These are phyloP conservation scores for Trichopoda pennipes DNA, from an alignment of 2,888 invertebrate genomes.

Conservation along the genomic window DNA sequence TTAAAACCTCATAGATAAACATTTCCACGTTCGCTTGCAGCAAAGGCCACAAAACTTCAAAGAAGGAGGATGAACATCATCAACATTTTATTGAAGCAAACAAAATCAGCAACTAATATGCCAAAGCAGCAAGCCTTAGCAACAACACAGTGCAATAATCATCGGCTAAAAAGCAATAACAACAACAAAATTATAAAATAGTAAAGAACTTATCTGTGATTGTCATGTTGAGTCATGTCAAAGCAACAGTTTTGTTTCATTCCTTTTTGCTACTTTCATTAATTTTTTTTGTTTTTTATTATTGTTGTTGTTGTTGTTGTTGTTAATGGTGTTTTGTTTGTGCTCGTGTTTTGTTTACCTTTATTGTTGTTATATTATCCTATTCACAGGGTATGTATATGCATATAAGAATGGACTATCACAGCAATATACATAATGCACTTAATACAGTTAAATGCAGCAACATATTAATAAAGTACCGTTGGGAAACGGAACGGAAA, in stretches of 20 bases:
- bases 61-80: constrained; percentile 56
- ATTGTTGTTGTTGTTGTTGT: constrained; percentile 13
- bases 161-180: constrained; percentile 46
- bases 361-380: constrained; percentile 45
- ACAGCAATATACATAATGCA: background rate
- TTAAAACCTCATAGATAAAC: constrained; percentile 60
- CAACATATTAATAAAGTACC: too few species aligned
- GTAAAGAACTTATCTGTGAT: constrained; percentile 64
- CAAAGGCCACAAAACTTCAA: constrained; percentile 27
- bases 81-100: constrained; percentile 38
- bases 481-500: too few species aligned
- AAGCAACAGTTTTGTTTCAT: constrained; percentile 62
- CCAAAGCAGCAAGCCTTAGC: constrained; percentile 42
- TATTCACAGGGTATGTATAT: background rate
- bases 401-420: background rate
- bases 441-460: too few species aligned
- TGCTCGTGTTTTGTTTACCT: constrained; percentile 28
- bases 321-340: background rate
- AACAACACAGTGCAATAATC: constrained; percentile 34
- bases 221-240: constrained; percentile 68
- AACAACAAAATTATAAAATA: constrained; percentile 41
- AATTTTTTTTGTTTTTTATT: background rate
- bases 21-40: constrained; percentile 63
- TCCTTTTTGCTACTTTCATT: background rate
- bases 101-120: constrained; percentile 15